Base-by-base conservation (phyloP, 2,113 vertebrate species). In the Macquaria australasica region DNA sequence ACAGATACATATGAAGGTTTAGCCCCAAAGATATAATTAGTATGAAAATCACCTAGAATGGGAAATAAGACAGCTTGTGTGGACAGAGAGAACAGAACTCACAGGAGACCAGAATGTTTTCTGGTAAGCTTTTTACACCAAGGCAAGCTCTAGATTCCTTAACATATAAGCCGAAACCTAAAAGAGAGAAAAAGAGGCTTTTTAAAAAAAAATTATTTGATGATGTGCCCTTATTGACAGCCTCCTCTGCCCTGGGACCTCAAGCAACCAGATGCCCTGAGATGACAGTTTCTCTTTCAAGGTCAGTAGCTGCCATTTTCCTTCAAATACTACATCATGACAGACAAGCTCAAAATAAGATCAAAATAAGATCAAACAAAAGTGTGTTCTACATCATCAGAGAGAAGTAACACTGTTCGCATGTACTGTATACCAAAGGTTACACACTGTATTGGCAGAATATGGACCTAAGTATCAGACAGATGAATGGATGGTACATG, bases 221-320 rank as follows among this genome's bases (percentile, higher is more conserved):
- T 56, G 66, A 70, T 51, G 43, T 53, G 45, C 25, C 50, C 70
- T 71, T 63, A 73, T 82, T 79, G 45, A 43, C 60, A 78, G 21
- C 34, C 5, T 73, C 43, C 20, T 21, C 50, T 63, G 34, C 56
- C 39, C 41, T 43, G 59, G n/a, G 39, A 82, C 21, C 55, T 16
- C 41, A 7, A 50, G 20, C 43, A 31, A 43, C 74, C 64, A 73
- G 45, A 70, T 67, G 59, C 18, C 43, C 41, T 15, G 14, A 41
- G 31, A 77, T 75, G 56, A 59, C 37, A 20, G 67, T 51, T 56
- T 8, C 28, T 50, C 59, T 75, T 82, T 48, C 48, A 73, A 86
- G 73, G 69, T 62, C 74, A 76, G 56, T 67, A 39, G 28, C 62
- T 64, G 45, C 53, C 55, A 43, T 78, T 55, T 69, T 83, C 37